phyloP scores from a whole-genome alignment of 2,113 vertebrate genomes.

The Gnathonemus longibarbis region DNA sequence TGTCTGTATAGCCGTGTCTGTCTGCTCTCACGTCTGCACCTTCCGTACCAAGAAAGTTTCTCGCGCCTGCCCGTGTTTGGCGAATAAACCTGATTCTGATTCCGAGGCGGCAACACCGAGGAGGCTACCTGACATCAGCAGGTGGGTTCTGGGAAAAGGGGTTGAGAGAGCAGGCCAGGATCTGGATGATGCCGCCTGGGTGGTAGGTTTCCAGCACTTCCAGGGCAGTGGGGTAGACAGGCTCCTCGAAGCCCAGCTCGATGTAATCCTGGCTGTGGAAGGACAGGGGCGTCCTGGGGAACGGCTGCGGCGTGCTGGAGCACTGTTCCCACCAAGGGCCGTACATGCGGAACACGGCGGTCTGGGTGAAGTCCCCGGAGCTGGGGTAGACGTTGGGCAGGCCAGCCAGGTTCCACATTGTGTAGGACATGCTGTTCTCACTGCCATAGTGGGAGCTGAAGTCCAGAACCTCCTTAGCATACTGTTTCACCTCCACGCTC shows the following conservation, averaged over 20 bases:
- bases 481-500: conserved; percentile 84
- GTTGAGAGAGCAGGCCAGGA: conserved; percentile 92
- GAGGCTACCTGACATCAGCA: conserved; percentile 80
- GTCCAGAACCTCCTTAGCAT: conserved; percentile 93
- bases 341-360: conserved; percentile 89
- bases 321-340: conserved; percentile 93
- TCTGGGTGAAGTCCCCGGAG: conserved; percentile 96
- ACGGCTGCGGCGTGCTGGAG: conserved; percentile 68
- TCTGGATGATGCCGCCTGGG: conserved; percentile 87
- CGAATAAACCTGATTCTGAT: not conserved
- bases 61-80: not conserved
- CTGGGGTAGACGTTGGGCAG: conserved; percentile 92
- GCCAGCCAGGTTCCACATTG: conserved; percentile 96
- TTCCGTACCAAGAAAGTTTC: not conserved
- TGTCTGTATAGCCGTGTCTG: not conserved
- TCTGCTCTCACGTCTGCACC: not conserved
- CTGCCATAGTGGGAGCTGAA: conserved; percentile 98
- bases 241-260: conserved; percentile 90
- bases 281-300: conserved; percentile 70
- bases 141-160: conserved; percentile 85
- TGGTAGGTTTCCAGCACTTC: conserved; percentile 95
- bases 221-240: conserved; percentile 88
- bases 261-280: conserved; percentile 93
- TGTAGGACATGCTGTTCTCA: conserved; percentile 98
- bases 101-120: not conserved